Evolutionary conservation across 2,888 invertebrate species (phyloP), one percentile per base, ranked within the genome.

Genomic region (Meliscaeva auricollis): DNA sequence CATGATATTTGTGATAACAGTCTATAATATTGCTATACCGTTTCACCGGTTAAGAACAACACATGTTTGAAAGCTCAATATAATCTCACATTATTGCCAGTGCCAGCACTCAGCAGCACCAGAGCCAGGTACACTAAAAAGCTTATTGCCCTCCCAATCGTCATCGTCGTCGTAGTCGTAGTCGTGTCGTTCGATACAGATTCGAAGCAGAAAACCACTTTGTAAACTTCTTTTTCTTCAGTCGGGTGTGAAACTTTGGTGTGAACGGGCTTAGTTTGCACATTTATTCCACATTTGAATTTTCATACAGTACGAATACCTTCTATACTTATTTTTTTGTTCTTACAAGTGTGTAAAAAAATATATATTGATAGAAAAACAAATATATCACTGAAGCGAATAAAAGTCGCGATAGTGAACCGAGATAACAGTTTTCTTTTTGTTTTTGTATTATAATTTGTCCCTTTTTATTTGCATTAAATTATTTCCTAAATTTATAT

Each of bases 211-310:
- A 79, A 69, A 78, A 64, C 54, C 66, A 50, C 50, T 48, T 66
- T 20, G 48, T 35, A 35, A 66, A 48, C 62, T 46, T 58, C 58
- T 58, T 58, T 58, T 58, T 20, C 68, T 17, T 90, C 88, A 90
- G 90, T 91, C 90, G 89, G 89, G 89, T 88, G 90, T 89, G 89
- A 88, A 89, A 89, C 90, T 89, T 90, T 90, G 89, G 88, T 89
- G 89, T 88, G 90, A 88, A 88, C 88, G 89, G 89, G 88, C 87
- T 52, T n/a, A 70, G 46, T 32, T 17, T 64, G 44, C 62, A 64
- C 46, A 60, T 41, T 60, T 41, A 41, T 60, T 60, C 22, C 41
- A 58, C 41, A 3, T 70, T 50, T 58, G 7, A 70, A 70, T 38
- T 50, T 54, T 64, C 22, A 48, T 44, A 50, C 20, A 38, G 74